Conservation (phyloP, 2,888 invertebrate species). For the Meliscaeva auricollis region DNA sequence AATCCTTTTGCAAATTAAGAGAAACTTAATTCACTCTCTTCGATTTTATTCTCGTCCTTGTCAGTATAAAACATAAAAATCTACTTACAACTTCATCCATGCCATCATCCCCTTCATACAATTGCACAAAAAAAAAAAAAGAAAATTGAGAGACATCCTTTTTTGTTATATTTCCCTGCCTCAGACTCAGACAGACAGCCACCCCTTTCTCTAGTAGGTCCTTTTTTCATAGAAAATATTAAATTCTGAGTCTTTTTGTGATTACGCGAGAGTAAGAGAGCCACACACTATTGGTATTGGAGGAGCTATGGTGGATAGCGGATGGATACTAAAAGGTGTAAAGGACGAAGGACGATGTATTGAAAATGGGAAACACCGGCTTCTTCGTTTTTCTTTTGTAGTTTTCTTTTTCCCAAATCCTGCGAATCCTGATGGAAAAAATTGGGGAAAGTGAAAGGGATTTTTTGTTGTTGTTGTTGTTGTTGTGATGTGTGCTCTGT, state of each 20-base stretch:
- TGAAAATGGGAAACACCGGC: slow-evolving; percentile 54
- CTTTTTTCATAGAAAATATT: slow-evolving; percentile 29
- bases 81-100: slow-evolving; percentile 57
- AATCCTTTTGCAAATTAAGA: slow-evolving; percentile 56
- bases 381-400: slow-evolving; percentile 70
- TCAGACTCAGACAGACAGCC: slow-evolving; percentile 68
- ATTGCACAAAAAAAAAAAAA: background rate
- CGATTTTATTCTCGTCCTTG: slow-evolving; percentile 46
- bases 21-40: slow-evolving; percentile 67
- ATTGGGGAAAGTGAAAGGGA: slow-evolving; percentile 76
- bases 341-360: background rate
- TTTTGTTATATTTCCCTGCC: slow-evolving; percentile 43
- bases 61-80: background rate
- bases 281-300: background rate
- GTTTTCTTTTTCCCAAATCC: slow-evolving; percentile 58
- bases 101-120: slow-evolving; percentile 47
- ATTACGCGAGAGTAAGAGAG: slow-evolving; percentile 67
- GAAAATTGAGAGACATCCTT: slow-evolving; percentile 38
- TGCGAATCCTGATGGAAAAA: slow-evolving; percentile 62
- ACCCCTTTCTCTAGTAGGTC: slow-evolving; percentile 47
- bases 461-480: slow-evolving; percentile 54
- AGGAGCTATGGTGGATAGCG: too few relatives aligned
- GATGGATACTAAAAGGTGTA: background rate
- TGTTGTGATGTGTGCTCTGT: background rate
- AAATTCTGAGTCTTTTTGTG: slow-evolving; percentile 59